Conservation (phyloP, 1,140 invertebrate species). For the Stegodyphus mimosarum region DNA sequence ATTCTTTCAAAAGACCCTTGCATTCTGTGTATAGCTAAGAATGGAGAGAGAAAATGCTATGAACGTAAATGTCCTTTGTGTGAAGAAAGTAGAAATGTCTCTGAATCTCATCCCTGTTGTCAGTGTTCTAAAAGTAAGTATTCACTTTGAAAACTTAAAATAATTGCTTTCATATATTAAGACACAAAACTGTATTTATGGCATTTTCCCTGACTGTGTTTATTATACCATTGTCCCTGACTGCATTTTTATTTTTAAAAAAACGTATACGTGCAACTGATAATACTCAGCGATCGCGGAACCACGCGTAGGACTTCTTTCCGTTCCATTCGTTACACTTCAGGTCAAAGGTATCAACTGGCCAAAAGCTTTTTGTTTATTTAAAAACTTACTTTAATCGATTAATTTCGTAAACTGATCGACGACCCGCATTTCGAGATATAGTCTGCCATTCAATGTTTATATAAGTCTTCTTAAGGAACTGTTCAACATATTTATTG, state of each 20-base stretch:
- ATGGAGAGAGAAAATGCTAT: slow-evolving; percentile 19
- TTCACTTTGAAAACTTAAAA: background rate
- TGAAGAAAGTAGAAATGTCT: background rate
- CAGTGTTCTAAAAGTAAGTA: slow-evolving; percentile 9
- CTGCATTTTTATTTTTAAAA: background rate
- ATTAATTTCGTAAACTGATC: too few relatives aligned
- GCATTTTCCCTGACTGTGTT: background rate
- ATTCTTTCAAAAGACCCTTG: slow-evolving; percentile 13
- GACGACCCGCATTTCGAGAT: too few relatives aligned
- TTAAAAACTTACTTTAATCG: too few relatives aligned
- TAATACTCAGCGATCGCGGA: too few relatives aligned
- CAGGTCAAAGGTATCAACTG: too few relatives aligned
- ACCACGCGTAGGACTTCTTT: too few relatives aligned
- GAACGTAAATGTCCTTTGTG: slow-evolving; percentile 28
- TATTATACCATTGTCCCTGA: background rate
- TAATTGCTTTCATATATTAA: background rate
- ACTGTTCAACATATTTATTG: background rate
- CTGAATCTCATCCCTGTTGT: slow-evolving; percentile 2
- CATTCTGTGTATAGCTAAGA: background rate
- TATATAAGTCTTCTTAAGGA: too few relatives aligned
- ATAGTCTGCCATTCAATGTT: too few relatives aligned
- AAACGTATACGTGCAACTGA: background rate
- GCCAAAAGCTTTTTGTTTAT: too few relatives aligned
- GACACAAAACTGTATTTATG: background rate
- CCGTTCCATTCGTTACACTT: too few relatives aligned